Conservation (phyloP, 2,113 vertebrate species). For the Microtus oregoni region DNA sequence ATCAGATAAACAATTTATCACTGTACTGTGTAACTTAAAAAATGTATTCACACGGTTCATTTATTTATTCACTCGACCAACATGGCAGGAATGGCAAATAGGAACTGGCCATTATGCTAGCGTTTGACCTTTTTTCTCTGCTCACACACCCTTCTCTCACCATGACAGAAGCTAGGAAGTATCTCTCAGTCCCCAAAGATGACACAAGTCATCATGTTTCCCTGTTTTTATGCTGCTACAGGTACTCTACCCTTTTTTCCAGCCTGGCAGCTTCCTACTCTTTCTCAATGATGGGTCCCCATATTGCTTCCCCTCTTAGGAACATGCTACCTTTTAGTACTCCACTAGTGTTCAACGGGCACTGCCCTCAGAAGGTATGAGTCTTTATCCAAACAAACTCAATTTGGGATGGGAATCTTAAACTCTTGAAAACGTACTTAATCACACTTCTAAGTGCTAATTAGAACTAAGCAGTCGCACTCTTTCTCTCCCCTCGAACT, state of each 20-base stretch:
- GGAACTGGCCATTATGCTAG: neutral
- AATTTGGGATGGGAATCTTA: neutral
- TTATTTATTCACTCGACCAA: neutral
- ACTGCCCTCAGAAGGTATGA: neutral
- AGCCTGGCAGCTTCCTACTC: neutral
- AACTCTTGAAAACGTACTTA: constrained; percentile 15
- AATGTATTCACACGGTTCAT: neutral
- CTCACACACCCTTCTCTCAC: neutral
- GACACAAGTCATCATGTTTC: neutral
- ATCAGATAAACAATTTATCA: neutral
- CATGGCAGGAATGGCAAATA: neutral
- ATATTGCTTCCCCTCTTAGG: neutral
- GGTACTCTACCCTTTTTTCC: neutral
- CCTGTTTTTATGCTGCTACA: neutral
- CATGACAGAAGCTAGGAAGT: neutral
- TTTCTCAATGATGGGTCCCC: neutral
- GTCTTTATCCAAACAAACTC: neutral
- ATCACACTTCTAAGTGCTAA: neutral
- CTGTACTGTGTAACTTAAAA: neutral
- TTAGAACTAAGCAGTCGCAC: constrained; percentile 7
- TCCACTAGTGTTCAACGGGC: neutral
- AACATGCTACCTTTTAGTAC: neutral
- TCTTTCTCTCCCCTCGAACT: constrained; percentile 15
- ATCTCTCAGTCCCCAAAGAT: neutral
- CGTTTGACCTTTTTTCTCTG: neutral